These are phyloP conservation scores for Dromococcyx pavoninus DNA, from an alignment of 2,797 vertebrate genomes.

Conservation along the genomic window DNA sequence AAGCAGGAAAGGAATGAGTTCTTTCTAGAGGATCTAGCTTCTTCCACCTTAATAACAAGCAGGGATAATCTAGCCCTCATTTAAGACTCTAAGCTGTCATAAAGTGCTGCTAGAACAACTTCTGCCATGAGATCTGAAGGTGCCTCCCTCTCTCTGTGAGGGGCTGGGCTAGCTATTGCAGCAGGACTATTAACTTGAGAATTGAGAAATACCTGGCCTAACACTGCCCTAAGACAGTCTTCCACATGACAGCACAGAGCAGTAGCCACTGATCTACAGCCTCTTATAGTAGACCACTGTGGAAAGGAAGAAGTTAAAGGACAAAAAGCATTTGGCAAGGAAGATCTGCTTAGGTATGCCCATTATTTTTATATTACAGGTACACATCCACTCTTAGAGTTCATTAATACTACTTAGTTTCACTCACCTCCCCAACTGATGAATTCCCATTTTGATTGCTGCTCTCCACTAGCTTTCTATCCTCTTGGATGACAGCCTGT, in stretches of 20 bases:
- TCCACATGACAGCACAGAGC: background rate
- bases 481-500: background rate
- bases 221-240: background rate
- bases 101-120: background rate
- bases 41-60: background rate
- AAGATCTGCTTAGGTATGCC: background rate
- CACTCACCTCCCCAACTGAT: background rate
- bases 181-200: background rate
- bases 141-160: background rate
- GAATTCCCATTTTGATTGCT: slow-evolving; percentile 11
- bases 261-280: background rate
- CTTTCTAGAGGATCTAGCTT: background rate
- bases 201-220: background rate
- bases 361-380: slow-evolving; percentile 33
- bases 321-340: background rate
- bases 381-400: background rate
- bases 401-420: slow-evolving; percentile 29
- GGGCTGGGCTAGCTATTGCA: background rate
- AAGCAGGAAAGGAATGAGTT: background rate
- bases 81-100: background rate
- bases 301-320: background rate
- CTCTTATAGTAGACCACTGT: background rate
- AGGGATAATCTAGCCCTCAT: background rate
- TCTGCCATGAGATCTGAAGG: background rate
- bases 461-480: background rate